Conservation (phyloP, 2,113 vertebrate genomes). For the Pelmatolapia mariae region DNA sequence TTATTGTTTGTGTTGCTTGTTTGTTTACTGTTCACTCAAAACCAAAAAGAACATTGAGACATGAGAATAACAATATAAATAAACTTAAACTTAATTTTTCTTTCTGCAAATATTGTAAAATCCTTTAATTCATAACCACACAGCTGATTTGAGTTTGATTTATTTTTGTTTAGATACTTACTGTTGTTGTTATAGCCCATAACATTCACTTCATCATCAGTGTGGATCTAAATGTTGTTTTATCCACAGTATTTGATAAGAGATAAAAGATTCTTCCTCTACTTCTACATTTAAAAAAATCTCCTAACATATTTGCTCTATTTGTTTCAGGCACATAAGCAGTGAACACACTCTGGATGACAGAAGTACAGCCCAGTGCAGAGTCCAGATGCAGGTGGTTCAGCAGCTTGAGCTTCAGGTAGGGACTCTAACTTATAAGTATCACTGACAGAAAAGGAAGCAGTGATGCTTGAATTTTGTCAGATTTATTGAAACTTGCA, state of each 20-base stretch:
- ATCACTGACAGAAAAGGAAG: background rate
- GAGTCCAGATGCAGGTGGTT: constrained; percentile 69
- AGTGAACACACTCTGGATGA: constrained; percentile 61
- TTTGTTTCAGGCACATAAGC: constrained; percentile 44
- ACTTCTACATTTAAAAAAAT: background rate
- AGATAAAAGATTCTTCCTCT: background rate
- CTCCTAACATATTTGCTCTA: background rate
- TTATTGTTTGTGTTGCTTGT: background rate
- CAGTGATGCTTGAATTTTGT: background rate
- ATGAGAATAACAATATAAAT: background rate
- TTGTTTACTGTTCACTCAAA: background rate
- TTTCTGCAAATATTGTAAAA: background rate
- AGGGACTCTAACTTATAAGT: background rate
- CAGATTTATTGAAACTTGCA: background rate
- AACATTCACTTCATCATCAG: background rate
- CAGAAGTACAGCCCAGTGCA: constrained; percentile 58
- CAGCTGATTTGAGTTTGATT: background rate
- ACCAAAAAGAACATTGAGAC: background rate
- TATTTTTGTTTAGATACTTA: background rate
- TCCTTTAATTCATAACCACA: background rate
- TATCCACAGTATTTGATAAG: background rate
- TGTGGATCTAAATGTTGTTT: background rate
- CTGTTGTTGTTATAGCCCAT: background rate
- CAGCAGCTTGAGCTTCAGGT: constrained; percentile 62
- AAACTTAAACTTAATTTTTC: background rate